phyloP scores from a whole-genome alignment of 2,113 vertebrate genomes.

The Arothron firmamentum region DNA sequence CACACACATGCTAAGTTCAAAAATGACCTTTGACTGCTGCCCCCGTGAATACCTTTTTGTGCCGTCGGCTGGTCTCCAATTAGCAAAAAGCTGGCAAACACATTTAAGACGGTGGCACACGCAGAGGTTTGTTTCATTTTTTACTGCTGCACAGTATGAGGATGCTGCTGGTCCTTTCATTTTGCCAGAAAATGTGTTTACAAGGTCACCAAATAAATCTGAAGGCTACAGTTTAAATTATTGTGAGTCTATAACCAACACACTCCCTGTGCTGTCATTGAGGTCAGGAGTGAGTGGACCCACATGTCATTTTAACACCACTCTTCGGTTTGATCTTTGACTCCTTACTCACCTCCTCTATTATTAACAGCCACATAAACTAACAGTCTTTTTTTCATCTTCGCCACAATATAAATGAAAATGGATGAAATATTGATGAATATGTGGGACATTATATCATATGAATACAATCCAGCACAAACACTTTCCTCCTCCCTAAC shows the following conservation, averaged over 20 bases:
- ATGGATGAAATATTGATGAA: background rate
- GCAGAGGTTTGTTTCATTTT: background rate
- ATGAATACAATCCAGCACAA: background rate
- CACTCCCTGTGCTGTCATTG: conserved; percentile 9
- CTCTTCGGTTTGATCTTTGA: conserved; percentile 14
- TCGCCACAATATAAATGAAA: background rate
- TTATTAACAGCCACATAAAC: conserved; percentile 27
- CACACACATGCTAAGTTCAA: conserved; percentile 1
- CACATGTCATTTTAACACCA: conserved; percentile 21
- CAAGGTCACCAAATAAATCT: background rate
- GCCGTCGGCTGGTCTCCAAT: conserved; percentile 15
- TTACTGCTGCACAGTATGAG: background rate
- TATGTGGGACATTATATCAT: background rate
- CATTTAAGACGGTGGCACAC: too few species aligned
- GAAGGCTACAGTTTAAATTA: background rate
- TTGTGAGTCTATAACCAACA: background rate
- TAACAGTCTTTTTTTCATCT: background rate
- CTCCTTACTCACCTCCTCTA: conserved; percentile 1
- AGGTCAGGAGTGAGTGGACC: conserved; percentile 15
- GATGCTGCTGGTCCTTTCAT: background rate
- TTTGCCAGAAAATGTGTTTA: background rate
- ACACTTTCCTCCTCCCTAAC: background rate
- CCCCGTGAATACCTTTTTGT: background rate
- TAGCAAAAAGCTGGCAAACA: background rate
- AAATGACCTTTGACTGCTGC: conserved; percentile 31